Base-by-base conservation (phyloP, 2,797 vertebrate species). In the Fratercula arctica region DNA sequence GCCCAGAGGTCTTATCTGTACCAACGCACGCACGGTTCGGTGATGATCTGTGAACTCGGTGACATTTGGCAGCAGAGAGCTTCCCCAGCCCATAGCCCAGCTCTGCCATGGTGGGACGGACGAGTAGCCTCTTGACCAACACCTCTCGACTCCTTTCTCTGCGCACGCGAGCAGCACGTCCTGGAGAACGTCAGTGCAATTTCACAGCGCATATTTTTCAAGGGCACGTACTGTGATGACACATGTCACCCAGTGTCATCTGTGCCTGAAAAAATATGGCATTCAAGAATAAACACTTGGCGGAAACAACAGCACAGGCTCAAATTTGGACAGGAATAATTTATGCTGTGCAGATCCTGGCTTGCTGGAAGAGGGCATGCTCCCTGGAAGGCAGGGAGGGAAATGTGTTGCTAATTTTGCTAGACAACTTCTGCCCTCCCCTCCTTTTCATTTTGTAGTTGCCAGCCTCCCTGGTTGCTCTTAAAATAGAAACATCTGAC, bases 401-500 rank as follows among this genome's bases (percentile, higher is more conserved):
- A 96, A 95, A 96, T 26, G 53, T 77, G 88, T 92, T 94, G 87
- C 93, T 96, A 96, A 97, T 96, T 95, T 97, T 95, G 90, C 85
- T 77, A 86, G 92, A 92, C 53, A 85, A 66, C 89, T 93, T 93
- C 90, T 97, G 94, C 83, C 87, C 92, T 94, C 73, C 87, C 24
- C 68, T 95, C 53, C 41, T 87, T 95, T 91, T 56, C 85, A 72
- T 96, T 96, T 95, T 92, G 46, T 56, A 94, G 69, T 83, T 93
- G 91, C 96, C 93, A 97, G 87, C 86, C 90, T 97, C 89, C 82
- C 91, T 85, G 57, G 87, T 88, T 93, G 80, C 79, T 93, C 95
- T 90, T 73, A 94, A 97, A 97, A 97, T 91, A 96, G 95, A 90
- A 95, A 41, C 86, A 86, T 88, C 80, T 95, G 92, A 92, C 1